Evolutionary conservation across 2,888 invertebrate species (phyloP).

Genomic region (Drosophila leonis): DNA sequence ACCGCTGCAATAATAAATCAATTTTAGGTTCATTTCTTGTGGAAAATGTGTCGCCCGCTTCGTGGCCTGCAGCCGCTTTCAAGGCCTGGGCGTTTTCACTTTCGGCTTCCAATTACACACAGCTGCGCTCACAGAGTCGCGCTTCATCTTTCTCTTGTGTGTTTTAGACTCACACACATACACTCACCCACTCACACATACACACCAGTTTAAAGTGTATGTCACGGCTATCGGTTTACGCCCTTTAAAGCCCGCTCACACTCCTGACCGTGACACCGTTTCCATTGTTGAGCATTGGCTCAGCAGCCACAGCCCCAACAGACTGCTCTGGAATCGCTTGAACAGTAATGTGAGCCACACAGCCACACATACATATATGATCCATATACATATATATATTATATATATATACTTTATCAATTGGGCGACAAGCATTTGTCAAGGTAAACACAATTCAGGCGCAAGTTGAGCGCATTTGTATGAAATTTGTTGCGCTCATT

Average conservation of each 20-base stretch:
- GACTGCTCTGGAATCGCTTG: constrained; percentile 31
- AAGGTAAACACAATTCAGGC: constrained; percentile 16
- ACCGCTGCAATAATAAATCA: constrained; percentile 68
- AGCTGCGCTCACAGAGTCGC: constrained; percentile 35
- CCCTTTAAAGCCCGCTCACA: constrained; percentile 55
- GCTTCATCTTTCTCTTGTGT: constrained; percentile 4
- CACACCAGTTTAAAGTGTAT: constrained; percentile 49
- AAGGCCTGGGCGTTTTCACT: constrained; percentile 80
- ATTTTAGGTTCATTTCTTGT: constrained; percentile 68
- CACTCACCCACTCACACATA: constrained; percentile 3
- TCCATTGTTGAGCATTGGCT: constrained; percentile 61
- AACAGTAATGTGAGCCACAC: constrained; percentile 30
- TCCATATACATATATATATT: constrained; percentile 4
- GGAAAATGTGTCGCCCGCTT: constrained; percentile 46
- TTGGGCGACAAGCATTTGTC: constrained; percentile 13
- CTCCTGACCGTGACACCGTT: constrained; percentile 82
- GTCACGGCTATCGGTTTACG: constrained; percentile 48
- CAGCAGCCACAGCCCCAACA: constrained; percentile 31
- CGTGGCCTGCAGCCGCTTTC: constrained; percentile 57
- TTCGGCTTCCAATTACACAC: constrained; percentile 77
- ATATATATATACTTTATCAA: constrained; percentile 20
- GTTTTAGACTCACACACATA: constrained; percentile 23
- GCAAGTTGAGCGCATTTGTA: neutral
- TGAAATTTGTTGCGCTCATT: neutral
- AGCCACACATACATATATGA: constrained; percentile 1